These are phyloP conservation scores for Zosterops lateralis DNA, from an alignment of 2,113 vertebrate genomes.

Conservation along the genomic window DNA sequence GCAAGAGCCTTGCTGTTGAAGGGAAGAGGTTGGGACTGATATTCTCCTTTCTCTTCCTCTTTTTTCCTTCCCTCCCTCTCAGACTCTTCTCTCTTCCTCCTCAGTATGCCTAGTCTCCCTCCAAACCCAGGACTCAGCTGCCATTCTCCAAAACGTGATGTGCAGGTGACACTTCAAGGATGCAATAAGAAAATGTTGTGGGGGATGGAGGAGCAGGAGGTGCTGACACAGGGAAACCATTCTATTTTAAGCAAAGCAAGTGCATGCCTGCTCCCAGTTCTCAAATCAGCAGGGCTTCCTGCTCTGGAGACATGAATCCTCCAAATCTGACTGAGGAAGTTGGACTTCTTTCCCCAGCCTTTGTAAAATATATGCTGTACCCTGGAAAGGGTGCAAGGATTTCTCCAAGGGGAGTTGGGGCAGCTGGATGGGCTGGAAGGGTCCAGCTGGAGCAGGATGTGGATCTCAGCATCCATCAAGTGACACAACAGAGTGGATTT, in stretches of 20 bases:
- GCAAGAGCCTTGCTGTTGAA: not conserved
- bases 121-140: not conserved
- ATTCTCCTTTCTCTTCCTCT: not conserved
- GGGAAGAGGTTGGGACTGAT: not conserved
- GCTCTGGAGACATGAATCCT: not conserved
- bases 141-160: not conserved
- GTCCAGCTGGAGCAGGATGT: not conserved
- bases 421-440: not conserved
- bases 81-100: not conserved
- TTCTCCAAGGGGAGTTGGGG: not conserved
- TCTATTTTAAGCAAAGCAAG: slow-evolving; percentile 34
- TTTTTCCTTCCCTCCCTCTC: not conserved
- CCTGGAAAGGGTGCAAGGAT: not conserved
- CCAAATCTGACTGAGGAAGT: not conserved
- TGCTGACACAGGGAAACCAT: not conserved
- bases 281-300: not conserved
- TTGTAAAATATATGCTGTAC: not conserved
- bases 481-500: fast-evolving
- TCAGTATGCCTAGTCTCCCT: not conserved
- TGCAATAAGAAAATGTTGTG: not conserved
- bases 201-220: not conserved
- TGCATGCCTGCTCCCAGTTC: not conserved
- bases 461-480: not conserved
- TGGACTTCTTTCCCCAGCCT: not conserved
- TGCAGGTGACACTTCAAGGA: slow-evolving; percentile 28